These are phyloP conservation scores for Diarsia rubi DNA, from an alignment of 2,888 invertebrate species.

Conservation along the genomic window DNA sequence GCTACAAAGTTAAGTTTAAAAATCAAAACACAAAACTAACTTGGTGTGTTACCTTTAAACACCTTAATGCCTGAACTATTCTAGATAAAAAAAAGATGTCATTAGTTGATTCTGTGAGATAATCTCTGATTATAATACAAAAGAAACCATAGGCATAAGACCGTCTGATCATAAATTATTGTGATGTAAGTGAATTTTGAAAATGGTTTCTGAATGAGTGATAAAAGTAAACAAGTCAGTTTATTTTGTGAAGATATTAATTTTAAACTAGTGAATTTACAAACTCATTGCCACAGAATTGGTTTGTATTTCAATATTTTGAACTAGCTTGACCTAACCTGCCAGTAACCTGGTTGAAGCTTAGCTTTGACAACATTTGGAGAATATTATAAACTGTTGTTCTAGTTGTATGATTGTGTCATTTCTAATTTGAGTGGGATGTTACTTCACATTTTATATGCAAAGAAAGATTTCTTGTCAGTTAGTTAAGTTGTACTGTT, in stretches of 20 bases:
- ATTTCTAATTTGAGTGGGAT: constrained; percentile 29
- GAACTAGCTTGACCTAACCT: neutral
- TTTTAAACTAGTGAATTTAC: neutral
- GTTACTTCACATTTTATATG: neutral
- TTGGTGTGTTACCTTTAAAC: neutral
- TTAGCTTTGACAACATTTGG: neutral
- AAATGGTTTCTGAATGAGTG: neutral
- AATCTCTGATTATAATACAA: neutral
- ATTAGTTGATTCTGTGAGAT: neutral
- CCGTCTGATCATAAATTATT: neutral
- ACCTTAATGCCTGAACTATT: neutral
- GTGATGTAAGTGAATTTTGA: neutral
- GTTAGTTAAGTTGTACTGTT: neutral
- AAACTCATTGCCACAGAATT: neutral
- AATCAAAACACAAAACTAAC: neutral
- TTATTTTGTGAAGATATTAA: neutral
- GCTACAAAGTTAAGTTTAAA: neutral
- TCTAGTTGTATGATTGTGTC: neutral
- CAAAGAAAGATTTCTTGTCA: neutral
- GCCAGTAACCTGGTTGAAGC: neutral
- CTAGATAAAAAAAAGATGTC: neutral
- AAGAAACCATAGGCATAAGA: neutral
- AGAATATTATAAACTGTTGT: neutral
- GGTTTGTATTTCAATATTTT: neutral
- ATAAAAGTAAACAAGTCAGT: neutral